A percentile compares a stretch with the other conserved stretches of the same genome.
Evolutionary conservation across 1,140 invertebrate species (phyloP).

Genomic region (Drosophila navojoa): DNA sequence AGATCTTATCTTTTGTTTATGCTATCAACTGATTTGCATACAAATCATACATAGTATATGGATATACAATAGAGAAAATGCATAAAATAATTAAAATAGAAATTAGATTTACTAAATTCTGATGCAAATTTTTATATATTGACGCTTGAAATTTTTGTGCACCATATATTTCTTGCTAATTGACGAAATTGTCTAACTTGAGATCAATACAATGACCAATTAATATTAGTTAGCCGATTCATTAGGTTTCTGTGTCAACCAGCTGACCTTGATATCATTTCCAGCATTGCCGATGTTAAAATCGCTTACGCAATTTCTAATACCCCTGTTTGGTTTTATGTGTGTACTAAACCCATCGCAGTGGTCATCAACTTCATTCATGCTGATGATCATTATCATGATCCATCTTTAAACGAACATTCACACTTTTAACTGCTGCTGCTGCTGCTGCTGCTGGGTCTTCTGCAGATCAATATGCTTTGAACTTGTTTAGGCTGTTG

Average conservation of each 20-base stretch:
- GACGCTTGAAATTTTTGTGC: conserved; percentile 2
- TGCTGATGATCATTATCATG: conserved; percentile 52
- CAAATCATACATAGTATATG: conserved; percentile 20
- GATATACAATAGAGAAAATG: conserved; percentile 5
- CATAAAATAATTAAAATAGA: conserved; percentile 20
- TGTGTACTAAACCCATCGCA: conserved; percentile 64
- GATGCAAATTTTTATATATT: conserved; percentile 37
- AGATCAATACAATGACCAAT: conserved; percentile 71
- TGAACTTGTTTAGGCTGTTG: conserved; percentile 58
- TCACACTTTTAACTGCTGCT: conserved; percentile 32
- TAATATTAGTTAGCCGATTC: conserved; percentile 78
- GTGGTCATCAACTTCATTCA: conserved; percentile 41
- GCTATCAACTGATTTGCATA: conserved; percentile 42
- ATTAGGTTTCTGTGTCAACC: conserved; percentile 74
- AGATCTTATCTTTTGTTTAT: conserved; percentile 12
- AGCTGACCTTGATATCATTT: conserved; percentile 77
- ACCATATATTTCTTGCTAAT: conserved; percentile 38
- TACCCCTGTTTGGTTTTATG: conserved; percentile 66
- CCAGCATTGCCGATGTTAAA: conserved; percentile 64
- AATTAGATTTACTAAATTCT: conserved; percentile 49
- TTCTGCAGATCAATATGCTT: conserved; percentile 58
- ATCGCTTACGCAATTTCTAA: conserved; percentile 73
- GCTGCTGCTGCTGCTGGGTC: neutral
- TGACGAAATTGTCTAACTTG: conserved; percentile 45
- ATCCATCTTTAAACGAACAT: conserved; percentile 31